Evolutionary conservation across 2,888 invertebrate species (phyloP), one percentile per base, ranked within the genome.

Genomic region (Pachliopta kotzebuea): DNA sequence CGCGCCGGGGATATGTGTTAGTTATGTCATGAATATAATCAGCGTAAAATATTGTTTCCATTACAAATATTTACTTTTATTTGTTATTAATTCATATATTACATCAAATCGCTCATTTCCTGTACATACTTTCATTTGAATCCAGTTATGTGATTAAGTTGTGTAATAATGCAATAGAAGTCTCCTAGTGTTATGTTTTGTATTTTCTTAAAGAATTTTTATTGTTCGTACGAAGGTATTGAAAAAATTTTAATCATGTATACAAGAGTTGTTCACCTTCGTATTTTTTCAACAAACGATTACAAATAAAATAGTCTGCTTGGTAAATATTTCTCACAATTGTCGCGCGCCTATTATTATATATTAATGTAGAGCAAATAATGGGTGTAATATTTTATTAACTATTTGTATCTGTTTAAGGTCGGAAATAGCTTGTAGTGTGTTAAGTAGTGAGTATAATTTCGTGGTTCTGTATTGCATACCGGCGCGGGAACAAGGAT

Each of bases 401-500:
- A n/a, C 29, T 59, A 65, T 56, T 23, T 11, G 17, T 6, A 18
- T 24, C 6, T 1, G 2, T 17, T 23, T 58, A 65, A 54, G 52
- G 45, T 45, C 20, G 20, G 58, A 60, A 57, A 53, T 65, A 8
- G 23, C 18, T 49, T 49, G 31, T 4, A 17, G 11, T 1, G 11
- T 42, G 65, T 71, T 70, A 70, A 56, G 66, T 70, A 70, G 70
- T 73, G 72, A 72, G 71, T 71, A 75, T 73, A 77, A 78, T 77
- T 82, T 75, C 75, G 78, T 77, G 79, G 72, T 84, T 81, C 76
- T 76, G 81, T 83, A 80, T 78, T 75, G 78, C 78, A 78, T 78
- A 75, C 76, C 79, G 74, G 68, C 76, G 81, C 76, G 78, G 85
- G 83, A 88, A 88, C 90, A 84, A 89, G 90, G 90, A 90, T 88